phyloP scores from a whole-genome alignment of 53 echinoderm and acorn worm species.

The Glandiceps talaboti region DNA sequence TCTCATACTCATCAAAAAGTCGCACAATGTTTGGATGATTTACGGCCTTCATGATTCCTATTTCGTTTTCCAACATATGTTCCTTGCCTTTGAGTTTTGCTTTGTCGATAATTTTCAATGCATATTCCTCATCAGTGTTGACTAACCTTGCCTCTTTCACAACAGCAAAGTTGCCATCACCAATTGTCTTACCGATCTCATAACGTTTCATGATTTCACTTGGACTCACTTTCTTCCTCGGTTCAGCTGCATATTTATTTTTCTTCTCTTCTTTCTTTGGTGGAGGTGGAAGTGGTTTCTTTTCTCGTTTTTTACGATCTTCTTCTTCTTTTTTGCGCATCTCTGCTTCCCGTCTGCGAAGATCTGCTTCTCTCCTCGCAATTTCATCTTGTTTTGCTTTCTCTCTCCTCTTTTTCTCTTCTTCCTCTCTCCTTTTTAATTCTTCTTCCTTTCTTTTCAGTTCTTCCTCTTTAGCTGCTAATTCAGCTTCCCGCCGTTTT shows the following conservation, averaged over 20 bases:
- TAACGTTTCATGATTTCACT: conserved; percentile 63
- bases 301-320: not conserved
- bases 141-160: conserved; percentile 67
- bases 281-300: not conserved
- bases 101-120: conserved; percentile 92
- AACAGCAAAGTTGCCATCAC: conserved; percentile 94
- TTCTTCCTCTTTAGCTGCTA: conserved; percentile 11
- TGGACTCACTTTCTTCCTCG: conserved; percentile 49
- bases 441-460: conserved; percentile 8
- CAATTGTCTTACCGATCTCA: conserved; percentile 68
- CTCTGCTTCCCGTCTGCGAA: conserved; percentile 11
- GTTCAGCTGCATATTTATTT: conserved; percentile 40
- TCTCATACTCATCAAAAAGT: conserved; percentile 87
- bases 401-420: not conserved
- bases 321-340: conserved; percentile 15
- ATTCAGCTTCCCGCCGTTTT: conserved; percentile 7
- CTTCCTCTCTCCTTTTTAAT: conserved; percentile 1
- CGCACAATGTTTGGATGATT: conserved; percentile 81
- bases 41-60: conserved; percentile 84
- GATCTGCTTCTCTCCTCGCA: not conserved
- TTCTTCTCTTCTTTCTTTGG: conserved; percentile 1
- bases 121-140: conserved; percentile 54
- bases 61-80: conserved; percentile 95
- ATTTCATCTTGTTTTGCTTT: not conserved
- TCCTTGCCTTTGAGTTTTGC: conserved; percentile 80